These are phyloP conservation scores for Rhingia campestris DNA, from an alignment of 2,888 invertebrate genomes.

Conservation along the genomic window DNA sequence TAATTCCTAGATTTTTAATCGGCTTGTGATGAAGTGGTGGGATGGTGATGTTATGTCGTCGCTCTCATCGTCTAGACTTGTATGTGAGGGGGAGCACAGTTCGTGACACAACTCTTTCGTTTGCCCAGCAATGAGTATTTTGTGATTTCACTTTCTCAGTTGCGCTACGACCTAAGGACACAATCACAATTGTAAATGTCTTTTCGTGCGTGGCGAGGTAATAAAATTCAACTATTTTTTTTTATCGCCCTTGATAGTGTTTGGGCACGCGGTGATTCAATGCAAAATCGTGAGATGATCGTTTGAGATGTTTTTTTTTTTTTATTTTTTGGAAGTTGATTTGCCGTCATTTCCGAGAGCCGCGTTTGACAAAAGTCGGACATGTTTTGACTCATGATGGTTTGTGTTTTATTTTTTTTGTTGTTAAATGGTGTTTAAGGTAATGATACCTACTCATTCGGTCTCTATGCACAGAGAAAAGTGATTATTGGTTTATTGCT, in stretches of 20 bases:
- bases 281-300: slow-evolving; percentile 61
- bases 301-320: slow-evolving; percentile 20
- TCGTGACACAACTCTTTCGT: slow-evolving; percentile 61
- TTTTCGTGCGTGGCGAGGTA: slow-evolving; percentile 55
- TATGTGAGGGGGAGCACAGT: slow-evolving; percentile 14
- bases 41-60: slow-evolving; percentile 42
- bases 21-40: neutral
- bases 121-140: slow-evolving; percentile 2
- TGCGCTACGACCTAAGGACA: slow-evolving; percentile 42
- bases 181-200: slow-evolving; percentile 24
- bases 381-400: neutral
- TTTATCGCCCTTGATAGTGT: slow-evolving; percentile 59
- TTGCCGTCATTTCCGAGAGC: slow-evolving; percentile 40
- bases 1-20: slow-evolving; percentile 48
- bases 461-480: too few relatives aligned
- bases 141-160: slow-evolving; percentile 70
- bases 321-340: slow-evolving; percentile 33
- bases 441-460: too few relatives aligned
- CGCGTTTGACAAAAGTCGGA: neutral
- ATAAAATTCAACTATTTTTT: slow-evolving; percentile 51
- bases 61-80: slow-evolving; percentile 52
- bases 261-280: slow-evolving; percentile 22
- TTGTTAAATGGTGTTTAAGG: too few relatives aligned
- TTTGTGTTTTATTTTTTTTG: neutral
- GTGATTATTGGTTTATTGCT: too few relatives aligned